Evolutionary conservation across 2,888 invertebrate species (phyloP).

Genomic region (Drosophila monieri): DNA sequence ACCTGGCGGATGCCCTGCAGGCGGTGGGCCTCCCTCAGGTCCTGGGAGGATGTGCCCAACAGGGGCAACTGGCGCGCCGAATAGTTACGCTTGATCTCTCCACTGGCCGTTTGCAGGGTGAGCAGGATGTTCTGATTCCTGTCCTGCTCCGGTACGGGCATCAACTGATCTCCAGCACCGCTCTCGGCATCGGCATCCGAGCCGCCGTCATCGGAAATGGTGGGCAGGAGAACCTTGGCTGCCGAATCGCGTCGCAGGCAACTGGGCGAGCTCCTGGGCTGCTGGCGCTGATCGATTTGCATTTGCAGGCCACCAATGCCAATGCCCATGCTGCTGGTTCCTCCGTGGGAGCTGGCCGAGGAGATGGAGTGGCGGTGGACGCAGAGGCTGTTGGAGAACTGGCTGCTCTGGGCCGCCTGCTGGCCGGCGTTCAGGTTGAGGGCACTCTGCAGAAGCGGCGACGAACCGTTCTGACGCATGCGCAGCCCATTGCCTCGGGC

Average conservation of each 20-base stretch:
- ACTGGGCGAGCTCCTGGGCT: slow-evolving; percentile 66
- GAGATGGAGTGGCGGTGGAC: slow-evolving; percentile 81
- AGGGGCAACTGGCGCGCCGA: slow-evolving; percentile 82
- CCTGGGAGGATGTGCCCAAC: slow-evolving; percentile 82
- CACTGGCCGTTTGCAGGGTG: slow-evolving; percentile 82
- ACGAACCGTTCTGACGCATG: slow-evolving; percentile 84
- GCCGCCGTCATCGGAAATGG: slow-evolving; percentile 79
- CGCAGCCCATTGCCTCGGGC: slow-evolving; percentile 83
- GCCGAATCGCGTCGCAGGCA: slow-evolving; percentile 81
- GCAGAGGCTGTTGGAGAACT: slow-evolving; percentile 76
- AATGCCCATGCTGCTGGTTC: slow-evolving; percentile 42
- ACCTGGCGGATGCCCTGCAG: slow-evolving; percentile 81
- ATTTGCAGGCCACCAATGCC: slow-evolving; percentile 80
- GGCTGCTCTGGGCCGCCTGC: slow-evolving; percentile 48
- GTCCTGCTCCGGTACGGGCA: slow-evolving; percentile 73
- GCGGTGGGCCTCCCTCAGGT: slow-evolving; percentile 70
- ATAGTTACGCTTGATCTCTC: slow-evolving; percentile 83
- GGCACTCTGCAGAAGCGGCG: slow-evolving; percentile 83
- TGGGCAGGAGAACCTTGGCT: slow-evolving; percentile 79
- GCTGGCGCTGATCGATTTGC: slow-evolving; percentile 81
- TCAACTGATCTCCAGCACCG: slow-evolving; percentile 46
- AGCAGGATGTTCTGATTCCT: slow-evolving; percentile 81
- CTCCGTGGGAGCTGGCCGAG: slow-evolving; percentile 79
- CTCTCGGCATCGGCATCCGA: slow-evolving; percentile 71
- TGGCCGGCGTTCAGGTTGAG: slow-evolving; percentile 80